Base-by-base conservation (phyloP, 2,888 invertebrate genomes). In the Plebejus anna region DNA sequence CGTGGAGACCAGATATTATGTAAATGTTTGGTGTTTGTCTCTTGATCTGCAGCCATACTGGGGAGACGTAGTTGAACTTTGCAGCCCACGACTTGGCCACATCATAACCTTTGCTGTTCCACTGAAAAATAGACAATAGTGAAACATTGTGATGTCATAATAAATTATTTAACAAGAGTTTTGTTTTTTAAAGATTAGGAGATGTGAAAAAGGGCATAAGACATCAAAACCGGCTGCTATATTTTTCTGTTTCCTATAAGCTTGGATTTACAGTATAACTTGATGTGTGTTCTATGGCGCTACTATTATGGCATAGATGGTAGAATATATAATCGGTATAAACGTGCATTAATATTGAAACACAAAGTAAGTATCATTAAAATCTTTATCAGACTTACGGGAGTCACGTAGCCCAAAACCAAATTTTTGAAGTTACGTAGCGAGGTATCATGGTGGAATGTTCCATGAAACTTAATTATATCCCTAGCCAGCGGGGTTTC, bases 101-200 rank as follows among this genome's bases (percentile, higher is more conserved):
- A 89, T 98, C 97, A 89, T 98, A 98, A 0, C 99, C 99, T 90
- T 97, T 97, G 80, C 95, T 96, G 86, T 99, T 99, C 99, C 99
- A 99, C 98, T 99, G 86, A 80, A 94, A 94, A 71, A 66, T 28
- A 11, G n/a, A 22, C 22, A 7, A 57, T 47, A 4, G 4, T 16
- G 16, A 55, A 59, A 22, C n/a, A 59, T 59, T 13, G 22, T 59
- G n/a, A 57, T 11, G 51, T 51, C 4, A 55, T 47, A 11, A 47
- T 47, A 47, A 47, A 47, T 47, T 47, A 47, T 7, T 9, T 42
- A 13, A 16, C 6, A n/a, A 57, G 55, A 55, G n/a, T 57, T 6
- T 57, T 57, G 5, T 57, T 57, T 57, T 55, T 7, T 42, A 42
- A 42, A 42, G 42, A 42, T 42, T 11, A 9, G 9, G 9, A 0